phyloP scores from a whole-genome alignment of 2,888 invertebrate genomes.

The Dryobotodes eremita region DNA sequence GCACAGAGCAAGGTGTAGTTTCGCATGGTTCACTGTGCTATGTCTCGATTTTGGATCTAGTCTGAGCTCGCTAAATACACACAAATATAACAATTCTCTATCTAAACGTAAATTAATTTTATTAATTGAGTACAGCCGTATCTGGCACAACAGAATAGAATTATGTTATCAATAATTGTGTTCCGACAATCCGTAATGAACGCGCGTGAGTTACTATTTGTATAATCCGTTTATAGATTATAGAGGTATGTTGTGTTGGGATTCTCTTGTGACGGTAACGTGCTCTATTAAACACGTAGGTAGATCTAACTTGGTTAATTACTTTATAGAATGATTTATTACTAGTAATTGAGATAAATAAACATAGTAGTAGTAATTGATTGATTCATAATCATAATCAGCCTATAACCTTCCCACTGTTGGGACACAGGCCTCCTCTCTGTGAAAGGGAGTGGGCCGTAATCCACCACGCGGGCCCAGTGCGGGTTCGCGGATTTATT shows the following conservation, averaged over 20 bases:
- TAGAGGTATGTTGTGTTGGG: not conserved
- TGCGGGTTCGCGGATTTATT: too few relatives aligned
- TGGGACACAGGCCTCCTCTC: too few relatives aligned
- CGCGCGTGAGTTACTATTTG: conserved; percentile 23
- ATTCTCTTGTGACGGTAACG: conserved; percentile 6
- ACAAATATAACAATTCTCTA: not conserved
- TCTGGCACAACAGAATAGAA: conserved; percentile 25
- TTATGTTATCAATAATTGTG: conserved; percentile 51
- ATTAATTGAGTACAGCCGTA: conserved; percentile 27
- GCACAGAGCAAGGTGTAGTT: too few relatives aligned
- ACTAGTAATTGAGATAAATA: not conserved
- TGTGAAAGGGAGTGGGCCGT: too few relatives aligned
- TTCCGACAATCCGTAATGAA: conserved; percentile 41
- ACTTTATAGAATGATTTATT: conserved; percentile 1
- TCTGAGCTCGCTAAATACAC: too few relatives aligned
- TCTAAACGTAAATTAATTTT: not conserved
- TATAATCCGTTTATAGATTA: conserved; percentile 13
- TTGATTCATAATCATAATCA: too few relatives aligned
- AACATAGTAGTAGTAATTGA: too few relatives aligned
- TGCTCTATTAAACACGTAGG: conserved; percentile 1
- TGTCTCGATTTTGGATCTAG: too few relatives aligned
- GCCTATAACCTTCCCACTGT: too few relatives aligned
- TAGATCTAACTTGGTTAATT: conserved; percentile 1
- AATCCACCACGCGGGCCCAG: too few relatives aligned
- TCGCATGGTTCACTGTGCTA: too few relatives aligned